Percentiles rank a stretch among this genome's conserved stretches.
Conservation (phyloP, 2,797 vertebrate genomes). For the Saxicola maurus region DNA sequence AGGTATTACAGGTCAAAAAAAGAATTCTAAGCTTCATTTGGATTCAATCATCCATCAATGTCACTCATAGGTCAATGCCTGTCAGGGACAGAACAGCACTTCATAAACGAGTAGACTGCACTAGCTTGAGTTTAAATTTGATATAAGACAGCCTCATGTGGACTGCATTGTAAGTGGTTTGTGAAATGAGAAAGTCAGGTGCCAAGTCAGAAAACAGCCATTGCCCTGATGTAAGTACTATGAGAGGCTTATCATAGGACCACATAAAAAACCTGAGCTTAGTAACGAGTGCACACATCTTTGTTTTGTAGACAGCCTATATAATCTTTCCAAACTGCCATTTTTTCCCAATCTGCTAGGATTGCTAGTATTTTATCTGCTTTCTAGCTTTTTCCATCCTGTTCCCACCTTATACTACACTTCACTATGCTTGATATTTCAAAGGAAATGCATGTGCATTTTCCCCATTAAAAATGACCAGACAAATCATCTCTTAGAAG, state of each 20-base stretch:
- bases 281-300: neutral
- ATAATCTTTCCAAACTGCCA: neutral
- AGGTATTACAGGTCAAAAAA: neutral
- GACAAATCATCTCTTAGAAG: conserved; percentile 18
- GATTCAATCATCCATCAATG: neutral
- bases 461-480: neutral
- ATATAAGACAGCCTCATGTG: neutral
- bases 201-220: neutral
- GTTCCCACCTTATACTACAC: neutral
- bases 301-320: neutral
- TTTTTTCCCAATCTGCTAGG: neutral
- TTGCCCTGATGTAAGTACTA: neutral
- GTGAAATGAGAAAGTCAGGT: neutral
- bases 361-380: neutral
- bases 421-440: neutral
- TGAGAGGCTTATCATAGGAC: neutral
- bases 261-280: neutral
- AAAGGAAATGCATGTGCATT: neutral
- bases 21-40: neutral
- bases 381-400: neutral
- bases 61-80: neutral
- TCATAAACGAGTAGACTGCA: neutral
- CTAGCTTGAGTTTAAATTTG: neutral
- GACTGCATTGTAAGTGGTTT: neutral
- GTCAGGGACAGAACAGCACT: neutral